Evolutionary conservation across 2,797 vertebrate species (phyloP), one percentile per base, ranked within the genome.

Genomic region (Parotocinclus haroldoi): DNA sequence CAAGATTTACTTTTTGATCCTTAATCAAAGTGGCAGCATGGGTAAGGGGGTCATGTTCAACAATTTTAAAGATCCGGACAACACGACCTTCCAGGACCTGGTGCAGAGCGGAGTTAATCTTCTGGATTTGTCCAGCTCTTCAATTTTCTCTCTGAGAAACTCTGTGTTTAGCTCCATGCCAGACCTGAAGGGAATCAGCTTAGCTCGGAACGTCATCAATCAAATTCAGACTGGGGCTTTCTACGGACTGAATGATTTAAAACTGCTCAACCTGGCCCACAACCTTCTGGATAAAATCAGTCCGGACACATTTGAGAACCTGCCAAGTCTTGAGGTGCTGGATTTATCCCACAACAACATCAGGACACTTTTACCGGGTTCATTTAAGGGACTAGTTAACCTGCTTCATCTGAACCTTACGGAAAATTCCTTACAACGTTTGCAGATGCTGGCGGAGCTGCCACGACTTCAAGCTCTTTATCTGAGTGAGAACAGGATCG

Each of bases 241-340:
- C 78, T 68, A 80, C 27, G 92, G 92, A 13, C 82, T 93, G 44
- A 14, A 59, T 64, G 80, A 77, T 58, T 82, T 96, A 45, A 71
- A 77, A 45, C 0, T 0, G 18, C 91, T 96, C 44, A 91, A 93
- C 68, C 60, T 98, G 18, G 94, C 93, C 0, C 11, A 60, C 46
- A 96, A 97, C 76, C 85, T 95, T 57, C 76, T 96, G 6, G 91
- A 92, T 0, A 91, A 93, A 76, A 79, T 96, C 65, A 80, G 86
- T 0, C 57, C 84, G 17, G 8, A 82, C 48, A 80, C 84, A 7
- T 79, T 79, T 55, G 13, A 40, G 3, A 87, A 87, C 10, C 81
- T 93, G 1, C 53, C 0, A 0, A 82, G 73, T 16, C 55, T 96
- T 2, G 7, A 0, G 0, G 27, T 65, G 12, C 78, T 98, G 19